Evolutionary conservation across 2,888 invertebrate genomes (phyloP), one percentile per base, ranked within the genome.

Genomic region (Acrocyrtus sp.): DNA sequence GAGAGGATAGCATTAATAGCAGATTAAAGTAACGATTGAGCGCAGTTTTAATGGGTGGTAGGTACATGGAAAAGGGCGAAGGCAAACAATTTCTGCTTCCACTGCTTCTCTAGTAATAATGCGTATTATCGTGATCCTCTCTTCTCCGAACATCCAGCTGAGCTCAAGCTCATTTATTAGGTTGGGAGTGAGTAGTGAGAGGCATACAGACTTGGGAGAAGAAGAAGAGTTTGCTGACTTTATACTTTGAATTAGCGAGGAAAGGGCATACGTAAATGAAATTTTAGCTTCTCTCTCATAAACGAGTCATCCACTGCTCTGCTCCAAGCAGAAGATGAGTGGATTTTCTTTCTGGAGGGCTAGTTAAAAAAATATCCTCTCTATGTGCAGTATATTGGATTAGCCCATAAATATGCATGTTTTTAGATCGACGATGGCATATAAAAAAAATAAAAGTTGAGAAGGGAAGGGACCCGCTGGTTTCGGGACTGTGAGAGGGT

Each of bases 161-260:
- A 67, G 66, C 66, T 57, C 66, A 57, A 57, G n/a, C 43, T 58
- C 66, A 67, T 67, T 67, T 67, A 60, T 67, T 67, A 67, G 58
- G 41, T 54, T 8, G 5, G 41, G n/a, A n/a, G n/a, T n/a, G n/a
- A n/a, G n/a, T n/a, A n/a, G n/a, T n/a, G n/a, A n/a, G n/a, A n/a
- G n/a, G n/a, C n/a, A n/a, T n/a, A n/a, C n/a, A n/a, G n/a, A n/a
- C n/a, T n/a, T n/a, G n/a, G n/a, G n/a, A n/a, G n/a, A n/a, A n/a
- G n/a, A n/a, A n/a, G 22, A 39, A 50, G 58, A 67, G 67, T 67
- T 67, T 67, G 67, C 67, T 67, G 58, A 67, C 58, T 67, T 58
- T 51, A 60, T 58, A 58, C 50, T 67, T 60, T 67, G 67, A 67
- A 58, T 67, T 60, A 67, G 67, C 67, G 60, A 67, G 51, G 60